Percentiles rank a stretch among this genome's conserved stretches.
Evolutionary conservation across 2,888 invertebrate genomes (phyloP).

Genomic region (Synergus japonicus): DNA sequence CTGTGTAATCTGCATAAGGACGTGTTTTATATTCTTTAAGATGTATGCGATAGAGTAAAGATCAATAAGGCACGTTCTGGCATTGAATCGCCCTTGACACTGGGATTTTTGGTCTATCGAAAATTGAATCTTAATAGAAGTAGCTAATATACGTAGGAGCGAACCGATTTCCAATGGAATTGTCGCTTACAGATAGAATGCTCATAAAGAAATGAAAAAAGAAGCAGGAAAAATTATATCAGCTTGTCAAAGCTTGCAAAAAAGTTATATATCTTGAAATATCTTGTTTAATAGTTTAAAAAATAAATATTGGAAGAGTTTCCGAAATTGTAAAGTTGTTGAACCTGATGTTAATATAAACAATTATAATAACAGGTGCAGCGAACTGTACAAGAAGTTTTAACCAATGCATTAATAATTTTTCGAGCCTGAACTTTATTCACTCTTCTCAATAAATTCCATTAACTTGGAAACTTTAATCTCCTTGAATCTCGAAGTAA

Average conservation of each 20-base stretch:
- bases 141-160: slow-evolving; percentile 50
- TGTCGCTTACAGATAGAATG: slow-evolving; percentile 18
- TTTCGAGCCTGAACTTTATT: slow-evolving; percentile 35
- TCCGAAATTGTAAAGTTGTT: too few species aligned
- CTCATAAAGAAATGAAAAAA: background rate
- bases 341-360: too few species aligned
- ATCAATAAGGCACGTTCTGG: slow-evolving; percentile 69
- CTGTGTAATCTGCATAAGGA: slow-evolving; percentile 38
- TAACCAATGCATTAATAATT: background rate
- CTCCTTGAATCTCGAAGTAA: slow-evolving; percentile 69
- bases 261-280: too few species aligned
- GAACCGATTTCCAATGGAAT: slow-evolving; percentile 17
- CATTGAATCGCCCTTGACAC: slow-evolving; percentile 63
- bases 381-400: background rate
- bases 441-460: slow-evolving; percentile 70
- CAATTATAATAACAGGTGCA: too few species aligned
- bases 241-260: too few species aligned
- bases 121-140: slow-evolving; percentile 71
- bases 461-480: slow-evolving; percentile 70
- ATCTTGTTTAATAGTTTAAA: too few species aligned
- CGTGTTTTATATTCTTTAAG: slow-evolving; percentile 55
- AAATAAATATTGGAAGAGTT: too few species aligned
- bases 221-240: background rate
- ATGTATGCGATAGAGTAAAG: slow-evolving; percentile 62
- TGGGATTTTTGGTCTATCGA: slow-evolving; percentile 65